Base-by-base conservation (phyloP, 2,888 invertebrate species). In the Cremastinae sp. region DNA sequence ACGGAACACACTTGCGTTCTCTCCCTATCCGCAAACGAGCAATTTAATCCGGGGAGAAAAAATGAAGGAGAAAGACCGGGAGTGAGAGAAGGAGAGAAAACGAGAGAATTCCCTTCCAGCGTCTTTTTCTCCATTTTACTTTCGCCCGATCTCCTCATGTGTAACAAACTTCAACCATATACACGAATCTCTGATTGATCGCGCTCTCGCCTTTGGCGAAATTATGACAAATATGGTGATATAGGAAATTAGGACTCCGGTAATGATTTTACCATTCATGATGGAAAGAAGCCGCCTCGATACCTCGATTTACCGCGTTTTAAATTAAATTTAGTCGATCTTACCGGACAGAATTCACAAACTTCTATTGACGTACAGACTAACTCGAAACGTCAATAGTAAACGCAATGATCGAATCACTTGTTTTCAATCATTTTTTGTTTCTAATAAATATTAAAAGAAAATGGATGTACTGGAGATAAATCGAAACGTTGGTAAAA, bases 171-270 rank as follows among this genome's bases (percentile, higher is more conserved):
- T n/a, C 16, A 14, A 37, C 14, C 14, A 22, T 59, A 10, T 45
- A 62, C 37, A 28, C 35, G 66, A 68, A 74, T 74, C 51, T 74
- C 56, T 64, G 70, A 71, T 71, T 71, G 66, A 71, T 68, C 66
- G 66, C 49, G 66, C 68, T 71, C 53, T 68, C 75, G 64, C 47
- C 71, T 74, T 62, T 49, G 65, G 65, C 66, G 61, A 66, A 74
- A 70, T 70, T 66, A 71, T 65, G 59, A 66, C 75, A 45, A 70
- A 75, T 75, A 75, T 75, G 75, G 75, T 61, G 65, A 71, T 75
- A 71, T 66, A 56, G 75, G 71, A 75, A 75, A 75, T 75, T 75
- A 71, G 75, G 49, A 66, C 75, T 68, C 41, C 20, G 16, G 12
- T 43, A 41, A 59, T 49, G 62, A 68, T 37, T 47, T 47, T 66